Evolutionary conservation across 2,888 invertebrate species (phyloP).

Genomic region (Catocala sponsa): DNA sequence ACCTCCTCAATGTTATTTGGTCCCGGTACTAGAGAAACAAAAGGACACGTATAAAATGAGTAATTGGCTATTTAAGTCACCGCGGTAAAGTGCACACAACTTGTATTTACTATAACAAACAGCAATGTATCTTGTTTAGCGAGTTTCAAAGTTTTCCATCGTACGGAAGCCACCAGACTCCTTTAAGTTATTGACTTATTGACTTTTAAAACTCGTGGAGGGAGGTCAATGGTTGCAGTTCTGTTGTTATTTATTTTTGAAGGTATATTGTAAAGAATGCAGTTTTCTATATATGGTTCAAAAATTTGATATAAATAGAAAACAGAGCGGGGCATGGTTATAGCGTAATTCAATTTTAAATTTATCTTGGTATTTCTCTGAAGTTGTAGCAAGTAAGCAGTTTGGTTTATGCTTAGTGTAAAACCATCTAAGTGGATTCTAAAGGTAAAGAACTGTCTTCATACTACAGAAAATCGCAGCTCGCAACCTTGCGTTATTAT

Average conservation of each 20-base stretch:
- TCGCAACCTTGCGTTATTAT: too few relatives aligned
- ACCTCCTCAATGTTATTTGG: slow-evolving; percentile 18
- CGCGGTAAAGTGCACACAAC: slow-evolving; percentile 26
- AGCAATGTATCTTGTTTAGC: slow-evolving; percentile 68
- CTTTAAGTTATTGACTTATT: slow-evolving; percentile 62
- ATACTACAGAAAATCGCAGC: too few relatives aligned
- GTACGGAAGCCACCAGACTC: slow-evolving; percentile 36
- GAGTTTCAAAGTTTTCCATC: slow-evolving; percentile 60
- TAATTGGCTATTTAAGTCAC: slow-evolving; percentile 49
- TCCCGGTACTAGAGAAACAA: slow-evolving; percentile 24
- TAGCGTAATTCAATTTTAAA: too few relatives aligned
- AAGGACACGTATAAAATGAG: slow-evolving; percentile 42
- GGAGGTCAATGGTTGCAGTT: slow-evolving; percentile 28
- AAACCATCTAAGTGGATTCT: too few relatives aligned
- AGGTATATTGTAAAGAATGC: slow-evolving; percentile 11
- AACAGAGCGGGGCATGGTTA: too few relatives aligned
- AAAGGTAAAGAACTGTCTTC: too few relatives aligned
- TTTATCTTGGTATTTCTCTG: too few relatives aligned
- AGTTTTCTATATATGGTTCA: neutral
- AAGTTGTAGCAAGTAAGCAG: too few relatives aligned
- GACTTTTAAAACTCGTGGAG: slow-evolving; percentile 55
- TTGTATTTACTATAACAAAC: slow-evolving; percentile 47
- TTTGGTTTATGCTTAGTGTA: too few relatives aligned
- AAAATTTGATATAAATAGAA: too few relatives aligned
- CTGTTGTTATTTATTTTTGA: slow-evolving; percentile 26